Evolutionary conservation across 1,140 invertebrate genomes (phyloP).

Genomic region (Drosophila melanica): DNA sequence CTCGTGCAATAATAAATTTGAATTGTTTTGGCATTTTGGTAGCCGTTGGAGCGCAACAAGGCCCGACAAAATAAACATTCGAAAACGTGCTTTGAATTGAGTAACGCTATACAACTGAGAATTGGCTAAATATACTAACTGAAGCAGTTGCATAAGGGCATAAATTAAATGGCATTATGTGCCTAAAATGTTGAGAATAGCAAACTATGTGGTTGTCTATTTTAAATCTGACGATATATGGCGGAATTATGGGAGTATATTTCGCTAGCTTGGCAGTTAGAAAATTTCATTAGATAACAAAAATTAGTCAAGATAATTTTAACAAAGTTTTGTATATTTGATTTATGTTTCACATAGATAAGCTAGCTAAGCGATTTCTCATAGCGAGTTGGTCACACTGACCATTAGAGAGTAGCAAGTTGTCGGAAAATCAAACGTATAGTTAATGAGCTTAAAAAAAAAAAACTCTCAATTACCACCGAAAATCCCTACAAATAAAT

Average conservation of each 20-base stretch:
- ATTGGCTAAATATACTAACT: conserved; percentile 1
- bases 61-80: conserved; percentile 33
- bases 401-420: no score
- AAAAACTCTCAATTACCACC: no score
- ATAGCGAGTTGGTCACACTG: no score
- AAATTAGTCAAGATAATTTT: no score
- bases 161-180: conserved; percentile 1
- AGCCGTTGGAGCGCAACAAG: conserved; percentile 28
- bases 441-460: no score
- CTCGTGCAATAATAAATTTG: conserved; percentile 42
- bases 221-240: background rate
- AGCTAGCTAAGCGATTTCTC: no score
- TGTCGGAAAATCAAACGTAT: no score
- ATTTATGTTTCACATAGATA: no score
- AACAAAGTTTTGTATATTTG: no score
- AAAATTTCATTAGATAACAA: no score
- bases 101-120: conserved; percentile 18
- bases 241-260: background rate
- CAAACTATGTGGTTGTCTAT: background rate
- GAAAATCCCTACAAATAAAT: no score
- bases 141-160: background rate
- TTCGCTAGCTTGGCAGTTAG: no score
- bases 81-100: conserved; percentile 40
- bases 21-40: conserved; percentile 29
- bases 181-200: background rate